A percentile compares a stretch with the other conserved stretches of the same genome.
Conservation (phyloP, 2,113 vertebrate species). For the Actenoides lindsayi region DNA sequence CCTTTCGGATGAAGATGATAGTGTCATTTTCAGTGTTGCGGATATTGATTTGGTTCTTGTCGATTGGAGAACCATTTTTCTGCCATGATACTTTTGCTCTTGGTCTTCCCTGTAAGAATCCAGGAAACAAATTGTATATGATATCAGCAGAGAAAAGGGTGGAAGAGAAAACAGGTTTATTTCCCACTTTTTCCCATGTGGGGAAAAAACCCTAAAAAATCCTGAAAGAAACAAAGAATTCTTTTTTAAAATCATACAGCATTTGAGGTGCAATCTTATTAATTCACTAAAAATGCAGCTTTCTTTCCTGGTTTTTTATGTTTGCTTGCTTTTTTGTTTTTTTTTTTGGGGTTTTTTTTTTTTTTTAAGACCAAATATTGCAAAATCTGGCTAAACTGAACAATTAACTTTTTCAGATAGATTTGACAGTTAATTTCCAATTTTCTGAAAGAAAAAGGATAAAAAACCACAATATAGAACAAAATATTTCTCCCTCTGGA, state of each 20-base stretch:
- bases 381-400: not conserved
- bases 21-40: conserved; percentile 95
- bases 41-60: conserved; percentile 91
- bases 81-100: conserved; percentile 92
- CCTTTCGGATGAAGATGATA: conserved; percentile 97
- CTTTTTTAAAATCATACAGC: not conserved
- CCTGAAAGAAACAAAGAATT: not conserved
- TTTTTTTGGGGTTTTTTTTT: too few relatives aligned
- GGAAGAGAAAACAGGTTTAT: not conserved
- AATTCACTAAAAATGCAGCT: not conserved
- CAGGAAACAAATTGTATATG: not conserved
- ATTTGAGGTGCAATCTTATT: not conserved
- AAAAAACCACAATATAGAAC: not conserved
- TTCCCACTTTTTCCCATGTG: not conserved
- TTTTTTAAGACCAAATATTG: not conserved
- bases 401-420: not conserved
- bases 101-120: conserved; percentile 86
- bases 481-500: not conserved
- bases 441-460: not conserved
- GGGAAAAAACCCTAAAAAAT: not conserved
- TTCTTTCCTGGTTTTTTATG: not conserved
- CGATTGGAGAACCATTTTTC: conserved; percentile 87
- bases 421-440: not conserved
- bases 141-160: not conserved
- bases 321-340: too few relatives aligned